Evolutionary conservation across 1,140 invertebrate genomes (phyloP).

Genomic region (Macrobrachium nipponense): DNA sequence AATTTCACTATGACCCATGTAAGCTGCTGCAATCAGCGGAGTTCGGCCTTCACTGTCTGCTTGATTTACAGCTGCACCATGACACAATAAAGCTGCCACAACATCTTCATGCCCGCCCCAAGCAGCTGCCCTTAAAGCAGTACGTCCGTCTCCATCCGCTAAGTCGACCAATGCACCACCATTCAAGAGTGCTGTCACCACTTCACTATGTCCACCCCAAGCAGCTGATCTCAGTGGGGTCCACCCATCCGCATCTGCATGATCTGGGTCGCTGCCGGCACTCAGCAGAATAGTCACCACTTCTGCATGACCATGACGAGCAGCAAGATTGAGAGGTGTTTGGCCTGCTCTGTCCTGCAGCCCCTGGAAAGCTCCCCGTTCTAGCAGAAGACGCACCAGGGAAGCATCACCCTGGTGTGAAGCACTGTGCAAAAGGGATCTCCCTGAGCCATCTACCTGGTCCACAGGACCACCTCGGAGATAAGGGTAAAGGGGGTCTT

Average conservation of each 20-base stretch:
- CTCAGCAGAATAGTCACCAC: constrained; percentile 85
- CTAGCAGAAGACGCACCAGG: constrained; percentile 75
- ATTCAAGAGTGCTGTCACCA: constrained; percentile 80
- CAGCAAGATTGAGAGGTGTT: constrained; percentile 85
- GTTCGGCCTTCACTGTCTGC: constrained; percentile 88
- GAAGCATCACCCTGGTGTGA: constrained; percentile 80
- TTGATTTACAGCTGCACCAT: constrained; percentile 87
- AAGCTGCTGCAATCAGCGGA: constrained; percentile 72
- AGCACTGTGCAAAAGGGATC: constrained; percentile 80
- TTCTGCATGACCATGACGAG: constrained; percentile 85
- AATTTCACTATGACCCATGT: constrained; percentile 73
- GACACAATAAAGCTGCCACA: constrained; percentile 85
- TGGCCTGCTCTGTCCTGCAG: constrained; percentile 81
- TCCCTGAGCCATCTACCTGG: constrained; percentile 73
- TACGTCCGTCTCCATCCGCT: constrained; percentile 87
- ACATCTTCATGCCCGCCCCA: constrained; percentile 88
- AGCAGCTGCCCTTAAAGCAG: constrained; percentile 82
- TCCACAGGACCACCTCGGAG: constrained; percentile 65
- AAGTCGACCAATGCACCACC: constrained; percentile 84
- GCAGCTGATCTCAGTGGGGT: constrained; percentile 81
- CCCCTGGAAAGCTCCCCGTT: constrained; percentile 74
- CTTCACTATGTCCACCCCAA: constrained; percentile 86
- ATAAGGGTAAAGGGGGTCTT: constrained; percentile 63
- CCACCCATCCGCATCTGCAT: constrained; percentile 77
- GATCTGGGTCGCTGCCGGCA: constrained; percentile 77